Conservation (phyloP, 2,113 vertebrate genomes). For the Hydrolagus affinis region DNA sequence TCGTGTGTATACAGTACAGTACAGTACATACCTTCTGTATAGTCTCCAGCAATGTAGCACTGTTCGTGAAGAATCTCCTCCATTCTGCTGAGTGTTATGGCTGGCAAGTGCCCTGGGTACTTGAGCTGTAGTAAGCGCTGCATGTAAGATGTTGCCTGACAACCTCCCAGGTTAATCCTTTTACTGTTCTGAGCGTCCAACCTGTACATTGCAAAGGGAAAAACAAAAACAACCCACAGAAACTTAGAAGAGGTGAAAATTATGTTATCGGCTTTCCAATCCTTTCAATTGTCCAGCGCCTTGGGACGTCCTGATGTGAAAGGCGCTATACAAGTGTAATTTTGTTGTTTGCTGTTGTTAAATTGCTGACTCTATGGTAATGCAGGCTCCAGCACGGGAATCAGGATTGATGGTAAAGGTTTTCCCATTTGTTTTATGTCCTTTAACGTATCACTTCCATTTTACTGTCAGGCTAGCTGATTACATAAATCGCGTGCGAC, state of each 20-base stretch:
- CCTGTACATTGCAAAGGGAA: conserved; percentile 45
- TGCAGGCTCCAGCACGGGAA: too few species aligned
- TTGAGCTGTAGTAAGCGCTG: conserved; percentile 93
- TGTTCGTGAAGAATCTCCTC: conserved; percentile 91
- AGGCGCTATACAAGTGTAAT: too few species aligned
- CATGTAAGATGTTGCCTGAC: conserved; percentile 78
- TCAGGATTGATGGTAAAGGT: too few species aligned
- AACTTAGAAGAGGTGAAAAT: too few species aligned
- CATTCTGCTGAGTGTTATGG: conserved; percentile 85
- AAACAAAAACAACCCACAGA: neutral
- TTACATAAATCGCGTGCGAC: neutral
- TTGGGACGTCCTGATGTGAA: too few species aligned
- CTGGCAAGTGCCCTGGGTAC: conserved; percentile 80
- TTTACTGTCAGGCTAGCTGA: too few species aligned
- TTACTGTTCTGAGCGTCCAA: conserved; percentile 84
- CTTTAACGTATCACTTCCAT: too few species aligned
- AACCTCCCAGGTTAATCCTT: conserved; percentile 85
- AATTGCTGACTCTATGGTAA: too few species aligned
- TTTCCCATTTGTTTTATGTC: too few species aligned
- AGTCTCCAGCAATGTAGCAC: conserved; percentile 81
- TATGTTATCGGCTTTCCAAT: too few species aligned
- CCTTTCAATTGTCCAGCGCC: too few species aligned
- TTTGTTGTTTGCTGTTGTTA: too few species aligned
- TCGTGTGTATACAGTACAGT: neutral
- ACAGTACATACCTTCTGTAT: conserved; percentile 65